phyloP scores from a whole-genome alignment of 2,797 vertebrate species.

The Alauda arvensis region DNA sequence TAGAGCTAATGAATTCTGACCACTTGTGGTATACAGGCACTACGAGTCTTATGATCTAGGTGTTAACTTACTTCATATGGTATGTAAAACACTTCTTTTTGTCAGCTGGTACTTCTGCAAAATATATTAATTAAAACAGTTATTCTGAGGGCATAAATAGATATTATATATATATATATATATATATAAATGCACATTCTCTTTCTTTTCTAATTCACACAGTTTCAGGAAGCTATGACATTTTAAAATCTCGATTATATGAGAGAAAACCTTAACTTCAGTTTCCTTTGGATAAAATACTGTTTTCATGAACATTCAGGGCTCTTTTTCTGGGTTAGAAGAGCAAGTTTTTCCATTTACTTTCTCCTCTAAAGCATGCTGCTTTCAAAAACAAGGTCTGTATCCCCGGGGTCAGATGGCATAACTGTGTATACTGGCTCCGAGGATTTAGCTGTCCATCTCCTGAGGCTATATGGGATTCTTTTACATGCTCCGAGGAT shows the following conservation, averaged over 20 bases:
- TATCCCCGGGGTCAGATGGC: neutral
- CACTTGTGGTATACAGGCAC: neutral
- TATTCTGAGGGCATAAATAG: neutral
- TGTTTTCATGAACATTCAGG: conserved; percentile 18
- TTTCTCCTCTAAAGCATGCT: conserved; percentile 15
- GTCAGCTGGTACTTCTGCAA: neutral
- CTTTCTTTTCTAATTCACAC: conserved; percentile 1
- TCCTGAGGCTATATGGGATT: conserved; percentile 4
- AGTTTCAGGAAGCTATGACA: neutral
- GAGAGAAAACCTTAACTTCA: conserved; percentile 12
- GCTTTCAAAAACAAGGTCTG: conserved; percentile 17
- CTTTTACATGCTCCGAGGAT: neutral
- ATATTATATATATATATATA: no score
- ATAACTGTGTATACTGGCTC: neutral
- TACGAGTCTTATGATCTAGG: neutral
- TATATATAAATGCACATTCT: neutral
- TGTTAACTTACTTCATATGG: neutral
- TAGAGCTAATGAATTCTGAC: neutral
- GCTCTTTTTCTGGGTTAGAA: conserved; percentile 22
- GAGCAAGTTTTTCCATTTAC: conserved; percentile 40
- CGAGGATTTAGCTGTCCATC: neutral
- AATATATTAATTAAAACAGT: neutral
- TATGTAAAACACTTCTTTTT: neutral
- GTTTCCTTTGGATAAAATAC: conserved; percentile 16
- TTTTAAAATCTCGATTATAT: neutral